Conservation (phyloP, 2,797 vertebrate genomes). For the Serranus cabrilla region DNA sequence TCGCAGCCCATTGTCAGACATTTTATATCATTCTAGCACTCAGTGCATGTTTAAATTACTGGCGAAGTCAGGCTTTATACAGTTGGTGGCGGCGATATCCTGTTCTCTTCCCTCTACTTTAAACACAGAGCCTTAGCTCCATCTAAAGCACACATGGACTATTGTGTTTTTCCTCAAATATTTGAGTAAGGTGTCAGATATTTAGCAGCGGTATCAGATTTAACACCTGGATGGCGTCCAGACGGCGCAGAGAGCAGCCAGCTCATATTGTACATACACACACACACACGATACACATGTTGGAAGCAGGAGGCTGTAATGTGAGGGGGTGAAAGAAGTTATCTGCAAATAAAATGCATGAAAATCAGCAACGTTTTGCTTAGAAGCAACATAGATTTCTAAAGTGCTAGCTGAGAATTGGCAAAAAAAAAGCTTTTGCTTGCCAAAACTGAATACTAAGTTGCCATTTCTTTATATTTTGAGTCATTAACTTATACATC, state of each 20-base stretch:
- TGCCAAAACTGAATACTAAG: too few relatives aligned
- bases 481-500: too few relatives aligned
- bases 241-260: conserved; percentile 11
- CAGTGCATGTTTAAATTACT: conserved; percentile 13
- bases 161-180: conserved; percentile 75
- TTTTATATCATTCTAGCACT: conserved; percentile 29
- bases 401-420: background rate
- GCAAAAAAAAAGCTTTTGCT: too few relatives aligned
- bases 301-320: conserved; percentile 21
- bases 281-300: conserved; percentile 21
- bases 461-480: too few relatives aligned
- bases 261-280: conserved; percentile 28
- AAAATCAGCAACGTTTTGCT: background rate
- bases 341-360: conserved; percentile 7
- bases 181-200: conserved; percentile 80
- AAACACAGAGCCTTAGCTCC: conserved; percentile 46
- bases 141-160: conserved; percentile 60
- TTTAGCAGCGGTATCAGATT: conserved; percentile 71
- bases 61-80: conserved; percentile 29
- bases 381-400: background rate
- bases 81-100: conserved; percentile 43
- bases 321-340: conserved; percentile 14
- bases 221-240: conserved; percentile 68
- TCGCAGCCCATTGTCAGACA: conserved; percentile 8
- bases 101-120: conserved; percentile 41